Base-by-base conservation (phyloP, 2,888 invertebrate genomes). In the Schizaphis graminum region DNA sequence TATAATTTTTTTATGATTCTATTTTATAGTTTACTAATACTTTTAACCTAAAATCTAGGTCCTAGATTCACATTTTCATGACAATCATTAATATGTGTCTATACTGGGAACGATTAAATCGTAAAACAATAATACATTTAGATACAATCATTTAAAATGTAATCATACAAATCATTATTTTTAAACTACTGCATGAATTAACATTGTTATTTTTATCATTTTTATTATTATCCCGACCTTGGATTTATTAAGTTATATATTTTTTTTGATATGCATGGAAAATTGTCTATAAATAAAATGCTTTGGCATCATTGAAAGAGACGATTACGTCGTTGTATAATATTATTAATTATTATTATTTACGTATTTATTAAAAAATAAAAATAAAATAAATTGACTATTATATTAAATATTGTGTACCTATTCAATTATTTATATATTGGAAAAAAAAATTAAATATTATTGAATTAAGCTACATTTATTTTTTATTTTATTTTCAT, bases 241-340 rank as follows among this genome's bases (percentile, higher is more conserved):
- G 85, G 47, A 47, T n/a, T 61, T 10, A 41, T 56, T 16, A 86
- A 47, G 26, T 28, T 41, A 3, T 89, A n/a, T n/a, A n/a, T 41
- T 89, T 41, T 57, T 44, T 91, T 91, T 86, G 35, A 57, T 92
- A 49, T 53, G 35, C 67, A 53, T 88, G 49, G 53, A 67, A 87
- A 67, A 92, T 89, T 5, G 2, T 89, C 89, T 92, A 92, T 92
- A 92, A 88, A 92, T 92, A 92, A 92, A 77, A 35, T 16, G 77
- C n/a, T 53, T 77, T 92, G 88, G 67, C 92, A 53, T 92, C 88
- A 53, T 88, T 88, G 53, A 44, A 77, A 77, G n/a, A 41, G 67
- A 53, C n/a, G n/a, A n/a, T n/a, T n/a, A n/a, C n/a, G n/a, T n/a
- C 91, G 57, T 57, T 53, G 10, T 49, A 47, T 21, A 41, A 87